Evolutionary conservation across 35 echinoderm and acorn worm genomes (phyloP), one percentile per base, ranked within the genome.

Genomic region (Chiridota heheva): DNA sequence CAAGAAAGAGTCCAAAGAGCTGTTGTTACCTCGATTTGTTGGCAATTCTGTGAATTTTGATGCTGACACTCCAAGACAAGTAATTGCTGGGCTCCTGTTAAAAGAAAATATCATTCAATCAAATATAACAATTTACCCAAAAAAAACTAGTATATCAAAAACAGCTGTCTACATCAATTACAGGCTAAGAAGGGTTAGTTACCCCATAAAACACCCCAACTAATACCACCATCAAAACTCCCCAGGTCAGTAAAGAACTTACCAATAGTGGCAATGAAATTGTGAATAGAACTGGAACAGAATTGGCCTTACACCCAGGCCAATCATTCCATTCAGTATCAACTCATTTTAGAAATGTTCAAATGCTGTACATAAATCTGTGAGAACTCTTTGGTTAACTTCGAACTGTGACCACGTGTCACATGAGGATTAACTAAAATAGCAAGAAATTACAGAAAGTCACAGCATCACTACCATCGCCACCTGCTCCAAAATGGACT

Each of bases 61-160:
- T 27, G 94, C 78, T 16, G 89, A 87, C 31, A 97, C 58, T 12
- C 88, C 84, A 4, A 97, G 56, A 24, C 32, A 69, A 25, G 76
- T 66, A 26, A 97, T 80, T 18, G 89, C 51, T 33, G 94, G 94
- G 16, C 62, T 63, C 94, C 94, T 97, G 38, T 20, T 81, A 56
- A 40, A 71, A 12, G 27, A 88, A 66, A 2, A 2, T 10, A 3
- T 32, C 20, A 1, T 53, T 6, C 33, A 56, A 53, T 28, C 47
- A 47, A 29, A 10, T 76, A 10, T 15, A 57, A 58, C 16, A 51
- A 47, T 44, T 29, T 43, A 35, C 0, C 18, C 18, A 15, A n/a
- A n/a, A 25, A 25, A 15, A 8, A 43, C 0, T 17, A 20, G 2
- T 40, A n/a, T 43, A 69, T 36, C n/a, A 7, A 31, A 69, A 69